A percentile compares a stretch with the other conserved stretches of the same genome.
These are phyloP conservation scores for Gari tellinella DNA, from an alignment of 2,888 invertebrate genomes.

Conservation along the genomic window DNA sequence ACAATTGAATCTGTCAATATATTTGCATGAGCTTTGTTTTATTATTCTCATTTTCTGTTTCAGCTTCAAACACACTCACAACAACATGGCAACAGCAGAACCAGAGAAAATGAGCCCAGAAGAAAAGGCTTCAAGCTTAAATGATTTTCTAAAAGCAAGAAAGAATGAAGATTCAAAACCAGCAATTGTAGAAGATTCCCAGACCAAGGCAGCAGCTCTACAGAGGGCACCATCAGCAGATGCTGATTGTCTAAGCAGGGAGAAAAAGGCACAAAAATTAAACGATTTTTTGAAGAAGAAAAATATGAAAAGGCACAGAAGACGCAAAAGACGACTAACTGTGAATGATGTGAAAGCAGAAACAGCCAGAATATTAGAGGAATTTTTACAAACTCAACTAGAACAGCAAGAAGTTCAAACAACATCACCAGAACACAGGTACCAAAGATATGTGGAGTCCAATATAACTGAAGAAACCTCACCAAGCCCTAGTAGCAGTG, in stretches of 20 bases:
- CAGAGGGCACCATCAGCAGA: conserved; percentile 37
- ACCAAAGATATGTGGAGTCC: conserved; percentile 48
- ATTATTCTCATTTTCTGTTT: too few relatives aligned
- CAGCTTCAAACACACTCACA: too few relatives aligned
- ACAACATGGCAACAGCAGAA: too few relatives aligned
- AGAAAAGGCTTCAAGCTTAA: too few relatives aligned
- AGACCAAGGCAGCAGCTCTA: conserved; percentile 6
- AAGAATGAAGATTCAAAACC: neutral
- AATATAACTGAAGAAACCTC: conserved; percentile 43
- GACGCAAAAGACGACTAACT: conserved; percentile 41
- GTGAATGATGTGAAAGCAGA: conserved; percentile 67
- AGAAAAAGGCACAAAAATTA: conserved; percentile 41
- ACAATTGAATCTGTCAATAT: too few relatives aligned
- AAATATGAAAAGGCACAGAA: conserved; percentile 3
- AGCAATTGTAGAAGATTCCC: conserved; percentile 9
- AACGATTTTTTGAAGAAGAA: conserved; percentile 29
- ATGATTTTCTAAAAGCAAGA: neutral
- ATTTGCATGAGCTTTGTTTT: too few relatives aligned
- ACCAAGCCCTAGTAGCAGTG: conserved; percentile 39
- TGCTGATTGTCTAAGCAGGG: conserved; percentile 25
- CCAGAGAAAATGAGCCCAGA: too few relatives aligned
- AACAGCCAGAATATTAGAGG: conserved; percentile 71
- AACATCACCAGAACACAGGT: conserved; percentile 32
- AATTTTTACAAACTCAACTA: conserved; percentile 67
- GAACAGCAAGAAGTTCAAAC: conserved; percentile 39